Evolutionary conservation across 1,140 invertebrate species (phyloP).

Genomic region (Brachionus koreanus): DNA sequence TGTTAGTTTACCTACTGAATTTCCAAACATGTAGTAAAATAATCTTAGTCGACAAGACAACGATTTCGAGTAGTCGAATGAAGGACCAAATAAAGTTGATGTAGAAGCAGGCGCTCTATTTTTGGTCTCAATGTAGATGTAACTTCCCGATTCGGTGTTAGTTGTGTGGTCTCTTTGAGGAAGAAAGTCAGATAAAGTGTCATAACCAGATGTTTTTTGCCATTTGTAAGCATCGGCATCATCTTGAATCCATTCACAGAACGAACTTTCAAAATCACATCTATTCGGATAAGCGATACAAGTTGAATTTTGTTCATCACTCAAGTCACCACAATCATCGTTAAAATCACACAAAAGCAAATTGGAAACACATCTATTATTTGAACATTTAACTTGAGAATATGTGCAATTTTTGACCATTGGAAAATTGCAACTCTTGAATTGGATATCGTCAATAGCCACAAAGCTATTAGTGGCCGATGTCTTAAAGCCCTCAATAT

Average conservation of each 20-base stretch:
- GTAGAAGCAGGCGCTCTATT: neutral
- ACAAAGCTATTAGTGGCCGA: slow-evolving; percentile 48
- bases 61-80: slow-evolving; percentile 46
- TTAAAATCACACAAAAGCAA: slow-evolving; percentile 28
- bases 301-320: slow-evolving; percentile 52
- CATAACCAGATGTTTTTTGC: neutral
- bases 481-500: neutral
- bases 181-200: neutral
- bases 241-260: slow-evolving; percentile 50
- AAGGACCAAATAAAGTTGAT: slow-evolving; percentile 37
- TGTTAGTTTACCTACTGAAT: slow-evolving; percentile 49
- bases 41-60: slow-evolving; percentile 49
- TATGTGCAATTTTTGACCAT: slow-evolving; percentile 46
- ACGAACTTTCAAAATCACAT: slow-evolving; percentile 53
- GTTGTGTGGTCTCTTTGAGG: slow-evolving; percentile 42
- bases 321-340: slow-evolving; percentile 56
- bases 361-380: slow-evolving; percentile 34
- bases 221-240: neutral
- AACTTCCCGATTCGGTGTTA: slow-evolving; percentile 28
- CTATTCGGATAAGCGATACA: slow-evolving; percentile 9
- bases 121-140: slow-evolving; percentile 48
- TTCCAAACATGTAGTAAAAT: slow-evolving; percentile 56
- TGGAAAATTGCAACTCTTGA: slow-evolving; percentile 46
- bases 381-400: slow-evolving; percentile 49
- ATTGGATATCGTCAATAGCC: slow-evolving; percentile 56